A percentile compares a stretch with the other conserved stretches of the same genome.
phyloP scores from a whole-genome alignment of 2,797 vertebrate genomes.

The Eleutherodactylus coqui region DNA sequence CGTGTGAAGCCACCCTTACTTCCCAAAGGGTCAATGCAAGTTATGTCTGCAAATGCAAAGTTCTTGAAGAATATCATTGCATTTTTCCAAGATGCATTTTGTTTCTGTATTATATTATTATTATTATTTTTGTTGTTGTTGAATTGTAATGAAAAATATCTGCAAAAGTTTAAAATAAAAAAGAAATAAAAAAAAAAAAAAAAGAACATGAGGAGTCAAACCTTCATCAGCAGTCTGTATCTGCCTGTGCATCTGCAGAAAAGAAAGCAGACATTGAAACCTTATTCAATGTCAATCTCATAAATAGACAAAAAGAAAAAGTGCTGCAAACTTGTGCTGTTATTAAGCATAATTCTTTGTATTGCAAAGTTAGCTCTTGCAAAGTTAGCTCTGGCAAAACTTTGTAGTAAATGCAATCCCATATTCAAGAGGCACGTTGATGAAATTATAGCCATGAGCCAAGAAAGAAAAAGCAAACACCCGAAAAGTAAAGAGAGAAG shows the following conservation, averaged over 20 bases:
- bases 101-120: too few species aligned
- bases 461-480: neutral
- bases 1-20: too few species aligned
- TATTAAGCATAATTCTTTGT: neutral
- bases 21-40: too few species aligned
- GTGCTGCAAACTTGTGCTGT: neutral
- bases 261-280: neutral
- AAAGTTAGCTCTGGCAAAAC: neutral
- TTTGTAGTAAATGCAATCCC: neutral
- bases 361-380: neutral
- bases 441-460: neutral
- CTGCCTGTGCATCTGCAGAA: neutral
- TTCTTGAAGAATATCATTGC: too few species aligned
- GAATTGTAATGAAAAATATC: too few species aligned
- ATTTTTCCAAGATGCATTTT: too few species aligned
- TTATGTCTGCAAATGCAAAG: too few species aligned
- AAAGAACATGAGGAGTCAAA: neutral
- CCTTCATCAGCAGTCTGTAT: neutral
- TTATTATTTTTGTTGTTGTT: too few species aligned
- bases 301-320: conserved; percentile 3
- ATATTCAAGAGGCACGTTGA: neutral
- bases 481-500: neutral
- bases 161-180: too few species aligned
- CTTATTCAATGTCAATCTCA: neutral
- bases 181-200: too few species aligned